These are phyloP conservation scores for Chloroclystis v-ata DNA, from an alignment of 2,888 invertebrate genomes.

Conservation along the genomic window DNA sequence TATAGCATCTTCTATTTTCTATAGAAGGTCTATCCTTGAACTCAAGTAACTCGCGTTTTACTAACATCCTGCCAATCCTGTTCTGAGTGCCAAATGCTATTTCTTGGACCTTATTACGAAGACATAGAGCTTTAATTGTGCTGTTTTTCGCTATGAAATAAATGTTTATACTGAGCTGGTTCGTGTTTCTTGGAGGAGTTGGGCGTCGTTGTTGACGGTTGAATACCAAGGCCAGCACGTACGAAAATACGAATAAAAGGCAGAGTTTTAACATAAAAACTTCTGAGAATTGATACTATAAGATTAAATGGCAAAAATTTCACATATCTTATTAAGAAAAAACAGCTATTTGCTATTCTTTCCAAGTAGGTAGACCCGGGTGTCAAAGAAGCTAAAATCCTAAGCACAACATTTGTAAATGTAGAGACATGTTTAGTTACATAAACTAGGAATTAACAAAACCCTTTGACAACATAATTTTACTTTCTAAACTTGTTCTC, in stretches of 20 bases:
- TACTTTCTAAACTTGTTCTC: conserved; percentile 1
- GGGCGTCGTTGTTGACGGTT: not conserved
- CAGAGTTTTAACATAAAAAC: too few relatives aligned
- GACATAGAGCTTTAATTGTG: conserved; percentile 1
- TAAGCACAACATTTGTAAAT: too few relatives aligned
- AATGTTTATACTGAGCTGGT: conserved; percentile 12
- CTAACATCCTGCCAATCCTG: conserved; percentile 25
- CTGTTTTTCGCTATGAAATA: conserved; percentile 2
- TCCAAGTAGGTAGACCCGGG: too few relatives aligned
- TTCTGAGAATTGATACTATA: too few relatives aligned
- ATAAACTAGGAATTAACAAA: too few relatives aligned
- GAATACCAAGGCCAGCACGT: conserved; percentile 6
- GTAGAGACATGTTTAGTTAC: too few relatives aligned
- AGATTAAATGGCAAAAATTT: too few relatives aligned
- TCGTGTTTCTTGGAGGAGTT: conserved; percentile 11
- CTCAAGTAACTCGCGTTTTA: conserved; percentile 45
- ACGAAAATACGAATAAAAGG: not conserved
- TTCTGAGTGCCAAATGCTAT: conserved; percentile 13
- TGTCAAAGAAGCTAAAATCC: too few relatives aligned
- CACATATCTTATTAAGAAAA: too few relatives aligned
- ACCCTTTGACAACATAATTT: not conserved
- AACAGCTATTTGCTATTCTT: too few relatives aligned
- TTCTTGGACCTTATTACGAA: conserved; percentile 5
- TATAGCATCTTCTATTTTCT: not conserved
- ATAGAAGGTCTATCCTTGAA: conserved; percentile 54